Evolutionary conservation across 2,113 vertebrate genomes (phyloP).

Genomic region (Gallinago media): DNA sequence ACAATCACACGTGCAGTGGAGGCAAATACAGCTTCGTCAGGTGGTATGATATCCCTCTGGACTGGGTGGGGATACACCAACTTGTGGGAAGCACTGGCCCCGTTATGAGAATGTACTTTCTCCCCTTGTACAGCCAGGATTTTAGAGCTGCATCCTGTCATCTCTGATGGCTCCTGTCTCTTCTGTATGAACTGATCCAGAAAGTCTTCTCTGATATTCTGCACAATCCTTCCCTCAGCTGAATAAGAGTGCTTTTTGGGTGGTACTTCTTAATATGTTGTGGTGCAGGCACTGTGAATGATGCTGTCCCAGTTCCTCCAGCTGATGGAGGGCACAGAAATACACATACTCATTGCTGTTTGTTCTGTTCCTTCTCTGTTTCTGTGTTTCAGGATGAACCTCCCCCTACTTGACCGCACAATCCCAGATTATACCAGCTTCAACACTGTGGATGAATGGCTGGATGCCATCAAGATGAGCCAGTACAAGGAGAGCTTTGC

Average conservation of each 20-base stretch:
- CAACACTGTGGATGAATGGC: slow-evolving; percentile 93
- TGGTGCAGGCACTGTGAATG: neutral
- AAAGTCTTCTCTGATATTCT: neutral
- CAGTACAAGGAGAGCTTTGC: slow-evolving; percentile 96
- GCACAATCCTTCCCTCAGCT: neutral
- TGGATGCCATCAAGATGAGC: slow-evolving; percentile 98
- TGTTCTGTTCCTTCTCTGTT: neutral
- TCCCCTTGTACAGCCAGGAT: neutral
- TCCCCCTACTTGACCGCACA: slow-evolving; percentile 93
- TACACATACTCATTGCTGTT: rapidly evolving
- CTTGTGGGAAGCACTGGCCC: neutral
- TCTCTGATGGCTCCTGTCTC: neutral
- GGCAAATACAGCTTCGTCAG: neutral
- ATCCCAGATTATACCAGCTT: slow-evolving; percentile 95
- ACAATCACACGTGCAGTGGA: neutral
- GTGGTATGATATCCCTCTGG: neutral
- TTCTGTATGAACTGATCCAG: neutral
- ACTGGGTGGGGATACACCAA: neutral
- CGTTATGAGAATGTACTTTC: rapidly evolving
- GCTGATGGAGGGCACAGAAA: neutral
- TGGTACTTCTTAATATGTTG: rapidly evolving
- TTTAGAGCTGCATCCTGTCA: neutral
- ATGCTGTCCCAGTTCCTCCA: neutral
- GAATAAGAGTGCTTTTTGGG: neutral
- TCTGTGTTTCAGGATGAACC: slow-evolving; percentile 83